A percentile compares a stretch with the other conserved stretches of the same genome.
Conservation (phyloP, 2,888 invertebrate genomes). For the Lasius platythorax region DNA sequence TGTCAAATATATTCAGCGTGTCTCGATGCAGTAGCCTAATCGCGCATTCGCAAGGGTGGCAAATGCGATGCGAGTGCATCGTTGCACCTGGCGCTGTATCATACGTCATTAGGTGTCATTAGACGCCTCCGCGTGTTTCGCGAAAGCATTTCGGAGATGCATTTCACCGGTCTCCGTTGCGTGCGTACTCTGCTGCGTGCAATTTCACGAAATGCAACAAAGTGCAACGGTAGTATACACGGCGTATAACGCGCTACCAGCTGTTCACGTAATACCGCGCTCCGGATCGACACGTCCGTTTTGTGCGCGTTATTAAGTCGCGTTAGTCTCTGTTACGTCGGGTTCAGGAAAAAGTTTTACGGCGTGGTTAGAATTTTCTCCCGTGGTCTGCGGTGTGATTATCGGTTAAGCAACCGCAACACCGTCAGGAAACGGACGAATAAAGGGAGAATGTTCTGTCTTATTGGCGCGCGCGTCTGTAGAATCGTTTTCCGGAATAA, state of each 20-base stretch:
- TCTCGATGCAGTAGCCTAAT: neutral
- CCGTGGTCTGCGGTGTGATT: conserved; percentile 39
- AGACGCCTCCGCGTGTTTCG: neutral
- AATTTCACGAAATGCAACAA: conserved; percentile 13
- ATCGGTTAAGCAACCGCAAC: conserved; percentile 42
- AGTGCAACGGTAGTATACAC: neutral
- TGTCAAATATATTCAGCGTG: conserved; percentile 36
- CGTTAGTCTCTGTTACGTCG: conserved; percentile 33
- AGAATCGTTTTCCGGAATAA: conserved; percentile 47
- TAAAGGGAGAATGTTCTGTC: conserved; percentile 36
- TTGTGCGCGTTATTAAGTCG: conserved; percentile 22
- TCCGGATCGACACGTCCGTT: conserved; percentile 13
- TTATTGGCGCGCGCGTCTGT: conserved; percentile 47
- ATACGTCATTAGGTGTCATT: conserved; percentile 37
- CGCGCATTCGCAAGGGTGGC: neutral
- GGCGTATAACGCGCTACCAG: neutral
- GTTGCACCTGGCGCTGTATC: conserved; percentile 19
- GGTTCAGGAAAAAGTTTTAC: conserved; percentile 37
- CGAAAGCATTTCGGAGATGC: conserved; percentile 15
- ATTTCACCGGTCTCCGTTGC: neutral
- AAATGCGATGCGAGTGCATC: conserved; percentile 13
- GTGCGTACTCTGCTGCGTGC: neutral
- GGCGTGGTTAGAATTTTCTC: conserved; percentile 51
- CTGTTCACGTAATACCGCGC: neutral
- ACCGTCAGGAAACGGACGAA: conserved; percentile 32